These are phyloP conservation scores for Drosophila basisetae DNA, from an alignment of 2,888 invertebrate species.

Conservation along the genomic window DNA sequence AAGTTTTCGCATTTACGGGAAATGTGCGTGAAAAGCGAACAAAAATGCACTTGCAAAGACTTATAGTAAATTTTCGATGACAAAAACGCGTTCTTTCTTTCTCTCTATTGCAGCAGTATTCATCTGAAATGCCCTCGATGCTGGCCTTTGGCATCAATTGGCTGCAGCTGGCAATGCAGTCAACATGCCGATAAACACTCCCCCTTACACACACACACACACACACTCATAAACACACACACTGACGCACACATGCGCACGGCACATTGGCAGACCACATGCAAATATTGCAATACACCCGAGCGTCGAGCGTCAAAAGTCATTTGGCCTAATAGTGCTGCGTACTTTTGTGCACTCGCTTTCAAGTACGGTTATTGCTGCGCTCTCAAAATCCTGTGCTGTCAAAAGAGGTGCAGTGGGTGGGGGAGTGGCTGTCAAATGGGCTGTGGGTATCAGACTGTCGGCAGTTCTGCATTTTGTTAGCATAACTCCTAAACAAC, in stretches of 20 bases:
- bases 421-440: not conserved
- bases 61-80: constrained; percentile 33
- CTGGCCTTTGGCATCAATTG: constrained; percentile 44
- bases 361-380: constrained; percentile 71
- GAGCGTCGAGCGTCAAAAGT: constrained; percentile 57
- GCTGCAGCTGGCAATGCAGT: constrained; percentile 19
- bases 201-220: constrained; percentile 1
- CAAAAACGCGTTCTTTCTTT: constrained; percentile 25
- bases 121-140: constrained; percentile 31
- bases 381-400: constrained; percentile 45
- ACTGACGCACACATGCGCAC: not conserved
- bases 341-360: constrained; percentile 69
- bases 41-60: constrained; percentile 32
- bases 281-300: constrained; percentile 64
- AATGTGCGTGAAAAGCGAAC: constrained; percentile 16
- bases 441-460: not conserved
- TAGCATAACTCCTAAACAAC: constrained; percentile 62
- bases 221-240: not conserved
- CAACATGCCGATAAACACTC: constrained; percentile 55
- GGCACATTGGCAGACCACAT: constrained; percentile 24
- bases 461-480: constrained; percentile 46
- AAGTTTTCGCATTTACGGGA: constrained; percentile 21
- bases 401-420: not conserved
- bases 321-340: constrained; percentile 71
- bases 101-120: constrained; percentile 22